These are phyloP conservation scores for Microctenopoma steveboyesi DNA, from an alignment of 2,797 vertebrate genomes.

Conservation along the genomic window DNA sequence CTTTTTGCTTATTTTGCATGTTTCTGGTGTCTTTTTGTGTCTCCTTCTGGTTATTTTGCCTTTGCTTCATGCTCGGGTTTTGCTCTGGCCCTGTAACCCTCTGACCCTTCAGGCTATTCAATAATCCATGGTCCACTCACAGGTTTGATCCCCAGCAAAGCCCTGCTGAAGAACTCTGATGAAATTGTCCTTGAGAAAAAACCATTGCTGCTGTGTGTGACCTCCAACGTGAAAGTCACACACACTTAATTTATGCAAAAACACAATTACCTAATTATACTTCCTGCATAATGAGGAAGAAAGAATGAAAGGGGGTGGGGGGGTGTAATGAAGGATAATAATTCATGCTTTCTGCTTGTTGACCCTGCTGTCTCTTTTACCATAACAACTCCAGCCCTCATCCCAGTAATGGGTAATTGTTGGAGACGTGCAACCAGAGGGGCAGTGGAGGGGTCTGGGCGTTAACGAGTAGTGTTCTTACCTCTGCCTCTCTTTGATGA, in stretches of 20 bases:
- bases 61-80: not conserved
- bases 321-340: slow-evolving; percentile 25
- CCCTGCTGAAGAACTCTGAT: not conserved
- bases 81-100: not conserved
- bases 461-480: slow-evolving; percentile 16
- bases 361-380: slow-evolving; percentile 31
- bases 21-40: not conserved
- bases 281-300: slow-evolving; percentile 46
- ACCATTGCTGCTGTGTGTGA: slow-evolving; percentile 34
- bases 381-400: not conserved
- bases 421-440: slow-evolving; percentile 21
- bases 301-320: not conserved
- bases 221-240: slow-evolving; percentile 50
- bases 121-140: slow-evolving; percentile 19
- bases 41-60: not conserved
- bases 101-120: not conserved
- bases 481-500: slow-evolving; percentile 31
- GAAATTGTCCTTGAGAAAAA: slow-evolving; percentile 42
- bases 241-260: slow-evolving; percentile 55
- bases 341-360: slow-evolving; percentile 46
- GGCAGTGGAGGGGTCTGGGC: slow-evolving; percentile 33
- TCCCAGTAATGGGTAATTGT: slow-evolving; percentile 32
- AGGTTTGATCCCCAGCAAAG: slow-evolving; percentile 23
- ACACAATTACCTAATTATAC: slow-evolving; percentile 51
- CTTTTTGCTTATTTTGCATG: not conserved